A percentile compares a stretch with the other conserved stretches of the same genome.
phyloP scores from a whole-genome alignment of 2,888 invertebrate genomes.

The Silvanus unidentatus region DNA sequence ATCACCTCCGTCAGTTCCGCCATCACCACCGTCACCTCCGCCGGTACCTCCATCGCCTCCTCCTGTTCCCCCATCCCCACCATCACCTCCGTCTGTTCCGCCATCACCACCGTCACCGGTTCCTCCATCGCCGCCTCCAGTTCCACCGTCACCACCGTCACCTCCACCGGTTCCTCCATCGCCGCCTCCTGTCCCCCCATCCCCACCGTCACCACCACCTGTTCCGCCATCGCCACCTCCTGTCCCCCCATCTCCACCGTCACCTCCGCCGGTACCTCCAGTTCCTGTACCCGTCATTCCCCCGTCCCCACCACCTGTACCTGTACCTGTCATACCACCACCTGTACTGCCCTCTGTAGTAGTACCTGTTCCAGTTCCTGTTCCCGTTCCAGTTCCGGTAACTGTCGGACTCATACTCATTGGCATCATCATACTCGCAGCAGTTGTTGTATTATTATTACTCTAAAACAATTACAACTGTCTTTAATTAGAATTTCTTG shows the following conservation, averaged over 20 bases:
- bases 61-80: background rate
- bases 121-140: background rate
- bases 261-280: slow-evolving; percentile 11
- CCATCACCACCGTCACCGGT: background rate
- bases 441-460: slow-evolving; percentile 26
- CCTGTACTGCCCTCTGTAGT: slow-evolving; percentile 12
- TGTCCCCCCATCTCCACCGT: slow-evolving; percentile 11
- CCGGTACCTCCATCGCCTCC: slow-evolving; percentile 10
- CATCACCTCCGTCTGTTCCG: background rate
- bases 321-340: slow-evolving; percentile 11
- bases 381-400: slow-evolving; percentile 48
- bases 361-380: slow-evolving; percentile 33
- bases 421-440: slow-evolving; percentile 44
- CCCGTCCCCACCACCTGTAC: slow-evolving; percentile 11
- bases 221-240: slow-evolving; percentile 13
- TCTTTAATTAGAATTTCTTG: slow-evolving; percentile 25
- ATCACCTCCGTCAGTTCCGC: background rate
- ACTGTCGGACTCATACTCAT: slow-evolving; percentile 44
- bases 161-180: slow-evolving; percentile 9
- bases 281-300: slow-evolving; percentile 13
- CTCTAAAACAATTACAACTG: slow-evolving; percentile 9
- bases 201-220: slow-evolving; percentile 7
- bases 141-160: background rate
- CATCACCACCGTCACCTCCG: background rate
- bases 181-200: slow-evolving; percentile 9